Evolutionary conservation across 2,113 vertebrate genomes (phyloP).

Genomic region (Mobula hypostoma): DNA sequence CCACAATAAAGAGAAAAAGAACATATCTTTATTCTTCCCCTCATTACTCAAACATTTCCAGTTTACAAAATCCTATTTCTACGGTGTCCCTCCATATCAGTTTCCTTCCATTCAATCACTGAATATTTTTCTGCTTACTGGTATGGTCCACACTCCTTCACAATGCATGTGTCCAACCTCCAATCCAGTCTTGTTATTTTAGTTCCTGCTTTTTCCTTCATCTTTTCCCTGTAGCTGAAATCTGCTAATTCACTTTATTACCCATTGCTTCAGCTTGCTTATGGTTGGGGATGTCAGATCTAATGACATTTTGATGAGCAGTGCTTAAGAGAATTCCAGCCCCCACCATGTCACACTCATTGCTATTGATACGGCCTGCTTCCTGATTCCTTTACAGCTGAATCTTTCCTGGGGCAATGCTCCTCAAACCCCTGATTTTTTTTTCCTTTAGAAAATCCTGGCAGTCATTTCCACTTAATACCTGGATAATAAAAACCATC

Average conservation of each 20-base stretch:
- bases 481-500: background rate
- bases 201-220: background rate
- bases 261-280: background rate
- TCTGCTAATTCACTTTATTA: background rate
- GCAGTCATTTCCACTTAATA: slow-evolving; percentile 10
- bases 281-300: background rate
- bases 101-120: background rate
- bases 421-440: background rate
- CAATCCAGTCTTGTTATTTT: background rate
- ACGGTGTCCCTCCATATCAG: background rate
- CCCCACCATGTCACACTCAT: background rate
- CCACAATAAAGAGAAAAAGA: background rate
- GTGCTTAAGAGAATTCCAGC: background rate
- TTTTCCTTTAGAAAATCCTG: slow-evolving; percentile 10
- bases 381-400: background rate
- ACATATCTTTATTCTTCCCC: background rate
- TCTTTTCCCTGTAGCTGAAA: background rate
- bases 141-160: background rate
- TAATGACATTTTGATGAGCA: background rate
- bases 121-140: background rate
- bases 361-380: background rate
- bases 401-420: background rate
- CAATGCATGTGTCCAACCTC: background rate
- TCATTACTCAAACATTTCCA: background rate
- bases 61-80: background rate